A percentile compares a stretch with the other conserved stretches of the same genome.
Conservation (phyloP, 2,797 vertebrate genomes). For the Spheniscus humboldti region DNA sequence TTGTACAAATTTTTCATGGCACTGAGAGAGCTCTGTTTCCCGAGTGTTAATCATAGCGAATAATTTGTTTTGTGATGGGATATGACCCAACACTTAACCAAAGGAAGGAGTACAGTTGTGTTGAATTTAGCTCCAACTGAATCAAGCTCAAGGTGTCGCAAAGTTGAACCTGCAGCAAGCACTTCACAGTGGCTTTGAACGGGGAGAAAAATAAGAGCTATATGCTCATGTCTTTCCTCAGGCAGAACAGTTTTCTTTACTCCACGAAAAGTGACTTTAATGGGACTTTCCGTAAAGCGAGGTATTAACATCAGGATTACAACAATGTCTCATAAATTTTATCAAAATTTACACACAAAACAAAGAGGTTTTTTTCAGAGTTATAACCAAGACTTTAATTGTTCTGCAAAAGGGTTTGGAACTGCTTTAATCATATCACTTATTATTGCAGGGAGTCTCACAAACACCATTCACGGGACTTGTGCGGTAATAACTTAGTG, state of each 20-base stretch:
- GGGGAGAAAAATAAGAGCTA: neutral
- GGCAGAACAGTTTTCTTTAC: neutral
- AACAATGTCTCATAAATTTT: neutral
- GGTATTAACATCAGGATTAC: neutral
- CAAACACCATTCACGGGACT: neutral
- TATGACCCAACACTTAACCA: neutral
- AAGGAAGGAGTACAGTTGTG: neutral
- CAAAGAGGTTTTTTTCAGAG: neutral
- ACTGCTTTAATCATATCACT: neutral
- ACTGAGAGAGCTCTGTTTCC: neutral
- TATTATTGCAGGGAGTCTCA: neutral
- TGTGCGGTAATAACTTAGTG: neutral
- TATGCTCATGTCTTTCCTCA: neutral
- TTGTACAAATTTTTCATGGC: neutral
- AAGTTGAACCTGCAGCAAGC: neutral
- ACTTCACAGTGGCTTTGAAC: neutral
- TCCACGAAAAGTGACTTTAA: neutral
- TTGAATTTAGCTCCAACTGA: neutral
- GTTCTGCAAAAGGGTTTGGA: neutral
- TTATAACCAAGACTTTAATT: neutral
- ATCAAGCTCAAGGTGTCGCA: neutral
- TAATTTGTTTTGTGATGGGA: neutral
- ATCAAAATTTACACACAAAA: neutral
- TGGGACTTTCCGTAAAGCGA: neutral
- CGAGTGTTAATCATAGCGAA: neutral